These are phyloP conservation scores for Lamprotornis superbus DNA, from an alignment of 2,113 vertebrate genomes.

Conservation along the genomic window DNA sequence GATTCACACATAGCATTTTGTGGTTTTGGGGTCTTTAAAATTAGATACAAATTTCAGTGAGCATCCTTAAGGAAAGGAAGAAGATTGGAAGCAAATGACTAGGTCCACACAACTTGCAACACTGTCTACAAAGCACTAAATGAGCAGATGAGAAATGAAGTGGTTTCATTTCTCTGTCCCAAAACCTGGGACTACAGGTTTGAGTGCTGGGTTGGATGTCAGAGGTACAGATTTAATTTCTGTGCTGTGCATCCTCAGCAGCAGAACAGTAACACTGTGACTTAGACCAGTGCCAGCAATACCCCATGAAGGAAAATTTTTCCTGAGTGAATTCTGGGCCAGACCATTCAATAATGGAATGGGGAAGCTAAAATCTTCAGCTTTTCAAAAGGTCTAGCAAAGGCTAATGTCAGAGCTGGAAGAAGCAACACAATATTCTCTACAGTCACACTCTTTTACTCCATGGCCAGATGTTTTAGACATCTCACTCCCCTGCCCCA, in stretches of 20 bases:
- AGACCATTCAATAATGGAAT: neutral
- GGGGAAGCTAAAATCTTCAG: neutral
- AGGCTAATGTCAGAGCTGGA: neutral
- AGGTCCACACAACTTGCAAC: neutral
- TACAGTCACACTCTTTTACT: neutral
- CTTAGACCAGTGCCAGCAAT: neutral
- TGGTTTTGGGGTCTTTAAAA: neutral
- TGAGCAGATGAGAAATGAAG: neutral
- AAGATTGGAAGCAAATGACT: neutral
- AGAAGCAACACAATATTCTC: neutral
- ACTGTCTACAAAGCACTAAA: neutral
- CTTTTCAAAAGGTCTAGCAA: neutral
- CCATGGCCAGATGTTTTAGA: neutral
- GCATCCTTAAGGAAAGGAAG: neutral
- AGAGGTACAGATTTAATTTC: neutral
- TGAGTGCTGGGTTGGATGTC: neutral
- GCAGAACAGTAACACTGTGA: neutral
- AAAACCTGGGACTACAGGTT: neutral
- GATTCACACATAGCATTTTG: neutral
- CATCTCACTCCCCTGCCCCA: neutral
- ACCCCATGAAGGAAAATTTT: fast-evolving
- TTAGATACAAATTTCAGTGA: neutral
- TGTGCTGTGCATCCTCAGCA: neutral
- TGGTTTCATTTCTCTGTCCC: neutral
- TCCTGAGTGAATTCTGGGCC: neutral